Evolutionary conservation across 1,140 invertebrate genomes (phyloP), one percentile per base, ranked within the genome.

Genomic region (Eurosta solidaginis): DNA sequence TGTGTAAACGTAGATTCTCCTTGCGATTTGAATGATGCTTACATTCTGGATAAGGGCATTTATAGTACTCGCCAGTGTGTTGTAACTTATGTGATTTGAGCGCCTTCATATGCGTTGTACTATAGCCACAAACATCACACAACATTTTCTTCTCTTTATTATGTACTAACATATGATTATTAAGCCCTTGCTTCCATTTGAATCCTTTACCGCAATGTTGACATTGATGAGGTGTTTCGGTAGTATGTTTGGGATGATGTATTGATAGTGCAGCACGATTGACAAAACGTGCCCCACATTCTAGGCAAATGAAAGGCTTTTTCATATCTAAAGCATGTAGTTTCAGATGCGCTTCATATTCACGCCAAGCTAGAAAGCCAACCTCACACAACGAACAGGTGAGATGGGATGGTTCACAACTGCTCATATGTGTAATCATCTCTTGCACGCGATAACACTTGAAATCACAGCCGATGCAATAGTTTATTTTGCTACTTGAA

Each of bases 151-250:
- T 92, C 25, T 89, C 89, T 6, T 88, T 84, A 77, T 89, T 90
- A 79, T 92, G 91, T 0, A 89, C 88, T 2, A 91, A 82, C 81
- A 91, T 88, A 82, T 92, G 91, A 68, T 89, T 90, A 79, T 90
- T 91, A 1, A 92, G 84, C 0, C 90, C 90, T 83, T 92, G 90
- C 49, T 92, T 92, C 91, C 91, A 92, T 79, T 92, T 92, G 82
- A 92, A 92, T 20, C 89, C 90, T 81, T 90, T 90, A n/a, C 88
- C 84, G 82, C 92, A 92, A 40, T 90, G 83, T 17, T 88, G 84
- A 80, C 92, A 92, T 0, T 89, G 88, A 84, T 90, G 91, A 2
- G 91, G 91, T 42, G 88, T 90, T 79, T 89, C 88, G 10, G 83
- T 88, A 0, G 90, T 90, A 81, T 92, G 91, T 78, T 91, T 91